Evolutionary conservation across 2,113 vertebrate genomes (phyloP).

Genomic region (Tympanuchus pallidicinctus): DNA sequence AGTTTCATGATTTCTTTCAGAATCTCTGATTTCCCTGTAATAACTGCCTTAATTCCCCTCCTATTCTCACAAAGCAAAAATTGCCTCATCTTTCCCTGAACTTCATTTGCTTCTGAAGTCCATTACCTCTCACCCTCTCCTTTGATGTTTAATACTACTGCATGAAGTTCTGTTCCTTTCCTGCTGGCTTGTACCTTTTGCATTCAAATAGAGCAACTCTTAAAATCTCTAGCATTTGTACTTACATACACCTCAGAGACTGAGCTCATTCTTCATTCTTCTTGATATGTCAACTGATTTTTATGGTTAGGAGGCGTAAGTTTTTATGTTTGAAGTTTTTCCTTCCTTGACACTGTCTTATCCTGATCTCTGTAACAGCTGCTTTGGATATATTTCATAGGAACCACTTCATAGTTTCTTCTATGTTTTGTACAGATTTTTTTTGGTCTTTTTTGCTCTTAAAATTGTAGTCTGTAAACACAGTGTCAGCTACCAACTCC

Average conservation of each 20-base stretch:
- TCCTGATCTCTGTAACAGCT: neutral
- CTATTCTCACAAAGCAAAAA: neutral
- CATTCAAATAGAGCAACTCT: neutral
- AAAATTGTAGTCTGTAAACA: neutral
- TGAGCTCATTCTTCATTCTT: neutral
- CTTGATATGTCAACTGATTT: neutral
- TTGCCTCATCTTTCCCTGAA: neutral
- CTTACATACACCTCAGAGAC: neutral
- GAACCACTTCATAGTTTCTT: neutral
- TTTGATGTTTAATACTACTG: neutral
- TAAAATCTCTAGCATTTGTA: neutral
- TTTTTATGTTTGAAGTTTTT: neutral
- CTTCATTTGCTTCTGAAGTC: neutral
- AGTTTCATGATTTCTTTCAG: neutral
- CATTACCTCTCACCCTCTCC: neutral
- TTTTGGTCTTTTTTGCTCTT: neutral
- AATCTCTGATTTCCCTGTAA: neutral
- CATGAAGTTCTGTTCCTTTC: neutral
- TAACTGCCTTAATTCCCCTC: neutral
- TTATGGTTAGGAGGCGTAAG: neutral
- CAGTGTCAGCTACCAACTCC: neutral
- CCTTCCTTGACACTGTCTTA: neutral
- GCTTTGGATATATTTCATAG: neutral
- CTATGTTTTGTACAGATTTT: neutral
- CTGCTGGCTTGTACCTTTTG: neutral